Conservation (phyloP, 2,888 invertebrate species). For the Tiliacea citrago region DNA sequence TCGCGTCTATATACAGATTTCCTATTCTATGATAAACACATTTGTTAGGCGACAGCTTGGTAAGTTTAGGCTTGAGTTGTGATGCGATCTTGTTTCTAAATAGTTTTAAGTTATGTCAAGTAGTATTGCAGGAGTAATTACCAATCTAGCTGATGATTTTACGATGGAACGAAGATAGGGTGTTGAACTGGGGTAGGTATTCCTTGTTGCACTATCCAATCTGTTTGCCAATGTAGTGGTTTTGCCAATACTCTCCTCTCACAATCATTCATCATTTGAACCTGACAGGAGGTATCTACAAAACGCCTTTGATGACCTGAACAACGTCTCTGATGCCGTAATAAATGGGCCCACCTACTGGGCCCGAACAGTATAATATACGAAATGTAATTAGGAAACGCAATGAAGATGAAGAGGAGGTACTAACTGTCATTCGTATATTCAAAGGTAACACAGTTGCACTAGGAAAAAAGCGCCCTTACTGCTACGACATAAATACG, state of each 20-base stretch:
- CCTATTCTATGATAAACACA: constrained; percentile 20
- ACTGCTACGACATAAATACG: not conserved
- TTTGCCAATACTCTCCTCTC: not conserved
- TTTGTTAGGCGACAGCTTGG: constrained; percentile 58
- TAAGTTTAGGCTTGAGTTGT: constrained; percentile 32
- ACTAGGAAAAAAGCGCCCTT: too few relatives aligned
- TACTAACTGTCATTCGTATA: not conserved
- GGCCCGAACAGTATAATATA: not conserved
- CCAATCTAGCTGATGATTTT: constrained; percentile 10
- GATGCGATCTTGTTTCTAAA: constrained; percentile 33
- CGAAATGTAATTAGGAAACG: not conserved
- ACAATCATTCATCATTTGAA: not conserved
- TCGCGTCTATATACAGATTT: constrained; percentile 6
- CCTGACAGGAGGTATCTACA: not conserved
- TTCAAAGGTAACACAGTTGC: not conserved
- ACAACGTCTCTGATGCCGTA: not conserved
- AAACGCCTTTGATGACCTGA: not conserved
- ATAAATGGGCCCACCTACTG: not conserved
- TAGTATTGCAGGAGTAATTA: constrained; percentile 13
- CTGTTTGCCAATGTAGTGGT: not conserved
- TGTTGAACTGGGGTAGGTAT: not conserved
- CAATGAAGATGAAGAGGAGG: not conserved
- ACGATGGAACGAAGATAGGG: not conserved
- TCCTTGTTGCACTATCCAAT: not conserved
- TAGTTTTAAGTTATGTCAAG: constrained; percentile 28